Conservation (phyloP, 64 coral and sea anemone genomes). For the Pocillopora verrucosa region DNA sequence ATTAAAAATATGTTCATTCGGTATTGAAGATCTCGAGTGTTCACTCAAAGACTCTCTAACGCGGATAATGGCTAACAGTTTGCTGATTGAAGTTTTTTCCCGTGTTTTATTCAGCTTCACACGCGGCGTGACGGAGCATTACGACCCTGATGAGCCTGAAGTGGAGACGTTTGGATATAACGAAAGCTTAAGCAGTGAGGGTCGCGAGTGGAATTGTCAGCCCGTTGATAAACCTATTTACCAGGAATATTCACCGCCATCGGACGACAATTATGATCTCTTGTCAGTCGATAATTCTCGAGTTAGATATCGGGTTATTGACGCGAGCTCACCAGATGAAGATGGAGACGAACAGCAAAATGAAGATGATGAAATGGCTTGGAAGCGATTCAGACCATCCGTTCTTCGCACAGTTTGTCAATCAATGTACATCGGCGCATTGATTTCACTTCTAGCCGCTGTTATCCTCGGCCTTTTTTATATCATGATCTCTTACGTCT, state of each 20-base stretch:
- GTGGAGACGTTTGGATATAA: neutral
- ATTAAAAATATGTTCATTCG: neutral
- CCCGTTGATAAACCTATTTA: conserved; percentile 7
- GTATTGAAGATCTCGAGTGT: no score
- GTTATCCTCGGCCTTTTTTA: neutral
- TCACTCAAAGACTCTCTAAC: no score
- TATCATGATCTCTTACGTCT: neutral
- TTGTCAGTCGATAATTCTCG: neutral
- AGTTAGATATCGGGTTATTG: neutral
- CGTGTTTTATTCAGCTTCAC: neutral
- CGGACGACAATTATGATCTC: neutral
- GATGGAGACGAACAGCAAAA: neutral
- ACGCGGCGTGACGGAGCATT: neutral
- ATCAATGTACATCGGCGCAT: conserved; percentile 2
- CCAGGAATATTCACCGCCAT: neutral
- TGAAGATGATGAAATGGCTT: conserved; percentile 11
- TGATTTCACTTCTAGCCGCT: neutral
- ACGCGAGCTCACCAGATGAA: neutral
- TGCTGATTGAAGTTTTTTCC: conserved; percentile 3
- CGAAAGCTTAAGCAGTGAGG: neutral
- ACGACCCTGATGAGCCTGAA: conserved; percentile 1
- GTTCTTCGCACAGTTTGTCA: neutral
- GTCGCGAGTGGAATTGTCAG: neutral
- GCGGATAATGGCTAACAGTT: neutral
- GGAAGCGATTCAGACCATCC: conserved; percentile 27